These are phyloP conservation scores for Rhimphoctona megacephalus DNA, from an alignment of 2,888 invertebrate species.

Conservation along the genomic window DNA sequence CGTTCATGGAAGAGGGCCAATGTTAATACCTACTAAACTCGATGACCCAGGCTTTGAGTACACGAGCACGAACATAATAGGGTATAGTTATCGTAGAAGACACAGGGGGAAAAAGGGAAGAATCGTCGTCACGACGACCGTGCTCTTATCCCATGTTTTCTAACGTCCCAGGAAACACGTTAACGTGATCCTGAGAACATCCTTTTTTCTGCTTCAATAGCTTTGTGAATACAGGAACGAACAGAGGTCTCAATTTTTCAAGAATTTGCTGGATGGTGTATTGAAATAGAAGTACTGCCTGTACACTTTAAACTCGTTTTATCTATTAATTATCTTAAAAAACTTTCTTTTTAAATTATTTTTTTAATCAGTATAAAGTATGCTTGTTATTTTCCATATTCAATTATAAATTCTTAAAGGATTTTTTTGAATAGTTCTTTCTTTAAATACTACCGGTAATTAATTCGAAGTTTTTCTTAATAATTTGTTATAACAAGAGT, in stretches of 20 bases:
- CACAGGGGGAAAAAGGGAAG: slow-evolving; percentile 45
- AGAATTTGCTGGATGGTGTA: background rate
- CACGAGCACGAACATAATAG: slow-evolving; percentile 68
- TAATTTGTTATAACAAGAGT: slow-evolving; percentile 1
- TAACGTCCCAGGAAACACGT: slow-evolving; percentile 43
- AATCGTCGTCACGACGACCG: slow-evolving; percentile 40
- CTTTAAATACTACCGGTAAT: background rate
- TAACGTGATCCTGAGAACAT: slow-evolving; percentile 42
- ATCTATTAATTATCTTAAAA: background rate
- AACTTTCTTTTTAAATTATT: background rate
- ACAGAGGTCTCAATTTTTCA: background rate
- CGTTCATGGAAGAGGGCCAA: slow-evolving; percentile 45
- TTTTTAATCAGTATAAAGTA: background rate
- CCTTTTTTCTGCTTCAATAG: slow-evolving; percentile 24
- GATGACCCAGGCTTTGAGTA: slow-evolving; percentile 60
- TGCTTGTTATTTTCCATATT: background rate
- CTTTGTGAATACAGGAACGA: background rate
- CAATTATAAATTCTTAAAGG: background rate
- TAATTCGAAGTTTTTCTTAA: background rate
- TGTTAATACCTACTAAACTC: slow-evolving; percentile 67
- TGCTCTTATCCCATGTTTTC: slow-evolving; percentile 33
- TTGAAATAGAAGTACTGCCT: background rate
- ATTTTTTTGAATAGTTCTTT: background rate
- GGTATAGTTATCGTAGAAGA: slow-evolving; percentile 57
- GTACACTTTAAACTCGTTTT: background rate